Percentiles rank a stretch among this genome's conserved stretches.
phyloP scores from a whole-genome alignment of 2,113 vertebrate species.

The Dicaeum eximium region DNA sequence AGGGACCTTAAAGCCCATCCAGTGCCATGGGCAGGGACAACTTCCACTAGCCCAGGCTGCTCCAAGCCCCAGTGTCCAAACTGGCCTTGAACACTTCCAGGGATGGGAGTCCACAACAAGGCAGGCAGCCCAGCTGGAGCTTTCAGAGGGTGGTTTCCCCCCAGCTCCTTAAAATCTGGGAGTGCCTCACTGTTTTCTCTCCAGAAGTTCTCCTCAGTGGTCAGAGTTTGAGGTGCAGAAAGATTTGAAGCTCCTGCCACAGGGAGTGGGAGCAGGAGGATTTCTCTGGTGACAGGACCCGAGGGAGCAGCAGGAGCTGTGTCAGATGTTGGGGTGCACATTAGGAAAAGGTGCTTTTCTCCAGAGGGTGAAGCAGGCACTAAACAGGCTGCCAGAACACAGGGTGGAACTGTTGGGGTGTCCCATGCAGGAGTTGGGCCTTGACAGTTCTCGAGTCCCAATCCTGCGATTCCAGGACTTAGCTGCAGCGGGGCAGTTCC shows the following conservation, averaged over 20 bases:
- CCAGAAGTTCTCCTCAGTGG: not conserved
- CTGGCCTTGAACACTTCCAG: not conserved
- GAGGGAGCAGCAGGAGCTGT: not conserved
- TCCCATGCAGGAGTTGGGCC: rapidly evolving
- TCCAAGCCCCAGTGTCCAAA: not conserved
- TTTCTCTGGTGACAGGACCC: not conserved
- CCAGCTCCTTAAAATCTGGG: not conserved
- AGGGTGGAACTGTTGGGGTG: not conserved
- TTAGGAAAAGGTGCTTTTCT: not conserved
- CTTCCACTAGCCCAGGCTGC: not conserved
- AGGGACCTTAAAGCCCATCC: not conserved
- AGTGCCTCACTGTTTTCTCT: rapidly evolving
- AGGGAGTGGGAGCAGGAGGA: not conserved
- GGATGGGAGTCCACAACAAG: not conserved
- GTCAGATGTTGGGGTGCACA: rapidly evolving
- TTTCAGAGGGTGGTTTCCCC: not conserved
- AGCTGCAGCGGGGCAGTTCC: rapidly evolving
- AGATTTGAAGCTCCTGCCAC: not conserved
- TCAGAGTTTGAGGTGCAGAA: not conserved
- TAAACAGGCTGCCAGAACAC: not conserved
- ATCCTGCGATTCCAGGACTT: rapidly evolving
- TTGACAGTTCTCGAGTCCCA: rapidly evolving
- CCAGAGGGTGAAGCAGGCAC: not conserved
- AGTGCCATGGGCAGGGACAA: not conserved
- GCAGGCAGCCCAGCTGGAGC: not conserved